phyloP scores from a whole-genome alignment of 2,888 invertebrate genomes.

The Synanthedon vespiformis region DNA sequence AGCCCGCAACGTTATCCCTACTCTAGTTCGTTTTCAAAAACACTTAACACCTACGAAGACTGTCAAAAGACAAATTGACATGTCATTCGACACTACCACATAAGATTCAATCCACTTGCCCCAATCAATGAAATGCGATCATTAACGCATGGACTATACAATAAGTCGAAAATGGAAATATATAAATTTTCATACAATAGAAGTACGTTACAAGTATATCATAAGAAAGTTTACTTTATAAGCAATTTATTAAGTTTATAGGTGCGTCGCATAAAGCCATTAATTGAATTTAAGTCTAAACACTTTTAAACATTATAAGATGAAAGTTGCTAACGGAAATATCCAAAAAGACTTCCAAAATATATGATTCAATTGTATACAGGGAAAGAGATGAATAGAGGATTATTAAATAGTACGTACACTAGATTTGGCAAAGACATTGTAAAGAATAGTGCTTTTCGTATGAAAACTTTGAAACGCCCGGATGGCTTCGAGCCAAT shows the following conservation, averaged over 20 bases:
- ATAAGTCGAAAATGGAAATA: conserved; percentile 10
- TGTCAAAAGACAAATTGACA: conserved; percentile 48
- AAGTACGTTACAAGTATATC: conserved; percentile 31
- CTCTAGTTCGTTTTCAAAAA: conserved; percentile 41
- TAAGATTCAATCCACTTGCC: conserved; percentile 7
- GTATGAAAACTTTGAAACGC: no score
- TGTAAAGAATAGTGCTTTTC: conserved; percentile 5
- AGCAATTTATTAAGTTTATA: conserved; percentile 31
- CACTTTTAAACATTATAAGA: conserved; percentile 21
- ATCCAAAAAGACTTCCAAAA: conserved; percentile 59
- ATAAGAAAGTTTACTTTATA: conserved; percentile 33
- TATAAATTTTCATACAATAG: conserved; percentile 18
- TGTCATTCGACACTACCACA: conserved; percentile 29
- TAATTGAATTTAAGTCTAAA: conserved; percentile 28
- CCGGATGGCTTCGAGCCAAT: no score
- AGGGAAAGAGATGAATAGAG: conserved; percentile 25
- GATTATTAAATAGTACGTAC: conserved; percentile 23
- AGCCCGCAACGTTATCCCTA: conserved; percentile 54
- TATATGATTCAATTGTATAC: conserved; percentile 42
- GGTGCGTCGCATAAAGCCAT: conserved; percentile 34
- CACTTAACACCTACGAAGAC: conserved; percentile 32
- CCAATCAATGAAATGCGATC: conserved; percentile 10
- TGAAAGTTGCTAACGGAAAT: conserved; percentile 52
- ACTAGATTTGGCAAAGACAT: conserved; percentile 36
- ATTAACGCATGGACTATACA: not conserved